phyloP scores from a whole-genome alignment of 2,888 invertebrate species.

The Chalcosyrphus nemorum region DNA sequence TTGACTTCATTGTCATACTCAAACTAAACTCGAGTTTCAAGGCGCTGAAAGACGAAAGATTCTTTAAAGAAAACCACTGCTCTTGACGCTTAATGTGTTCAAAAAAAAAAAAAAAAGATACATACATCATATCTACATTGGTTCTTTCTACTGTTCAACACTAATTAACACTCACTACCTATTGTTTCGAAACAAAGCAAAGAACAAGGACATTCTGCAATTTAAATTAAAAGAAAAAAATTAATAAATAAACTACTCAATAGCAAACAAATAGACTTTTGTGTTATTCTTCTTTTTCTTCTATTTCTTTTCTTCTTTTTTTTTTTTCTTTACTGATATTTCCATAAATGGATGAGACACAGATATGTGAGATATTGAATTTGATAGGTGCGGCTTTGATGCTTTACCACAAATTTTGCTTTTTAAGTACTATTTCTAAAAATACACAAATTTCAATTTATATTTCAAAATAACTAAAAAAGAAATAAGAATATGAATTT shows the following conservation, averaged over 20 bases:
- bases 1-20: too few relatives aligned
- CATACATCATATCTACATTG: too few relatives aligned
- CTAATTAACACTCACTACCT: background rate
- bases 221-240: background rate
- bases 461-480: slow-evolving; percentile 34
- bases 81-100: background rate
- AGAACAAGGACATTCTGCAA: slow-evolving; percentile 14
- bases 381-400: slow-evolving; percentile 17
- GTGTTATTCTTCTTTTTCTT: background rate
- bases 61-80: too few relatives aligned
- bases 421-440: slow-evolving; percentile 64
- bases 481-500: slow-evolving; percentile 21
- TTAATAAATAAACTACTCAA: slow-evolving; percentile 7
- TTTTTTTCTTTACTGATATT: slow-evolving; percentile 25
- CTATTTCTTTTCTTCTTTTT: background rate
- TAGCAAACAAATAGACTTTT: slow-evolving; percentile 44
- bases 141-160: background rate
- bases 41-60: too few relatives aligned
- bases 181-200: slow-evolving; percentile 69
- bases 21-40: too few relatives aligned
- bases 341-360: slow-evolving; percentile 50
- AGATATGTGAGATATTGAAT: slow-evolving; percentile 61
- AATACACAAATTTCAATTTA: slow-evolving; percentile 48
- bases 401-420: slow-evolving; percentile 19
- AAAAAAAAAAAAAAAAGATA: too few relatives aligned